Base-by-base conservation (phyloP, 2,113 vertebrate species). In the Physeter macrocephalus region DNA sequence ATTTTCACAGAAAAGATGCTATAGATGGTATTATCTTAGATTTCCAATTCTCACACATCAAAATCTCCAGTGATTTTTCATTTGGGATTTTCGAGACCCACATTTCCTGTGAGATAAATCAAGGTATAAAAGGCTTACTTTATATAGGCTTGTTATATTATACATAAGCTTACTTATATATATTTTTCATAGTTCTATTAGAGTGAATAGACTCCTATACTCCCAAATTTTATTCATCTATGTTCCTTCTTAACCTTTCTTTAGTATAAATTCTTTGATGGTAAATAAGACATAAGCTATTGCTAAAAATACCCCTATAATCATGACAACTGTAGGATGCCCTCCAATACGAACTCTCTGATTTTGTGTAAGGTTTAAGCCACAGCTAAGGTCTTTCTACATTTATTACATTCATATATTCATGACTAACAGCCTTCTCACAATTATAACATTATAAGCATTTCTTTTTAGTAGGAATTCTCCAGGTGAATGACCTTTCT, bases 1-100 rank as follows among this genome's bases (percentile, higher is more conserved):
- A 36, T n/a, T 67, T n/a, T 88, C 75, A 69, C 11, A 82, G 57
- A 72, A 64, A 92, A 66, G 34, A 87, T 62, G 20, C 3, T 12
- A 29, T 21, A 85, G 34, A 67, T 59, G 17, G 54, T 81, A 86
- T 0, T 67, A 1, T 87, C 20, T 71, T 90, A 74, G 74, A 75
- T 87, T 95, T 90, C 81, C 11, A 87, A 67, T 90, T 82, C 11
- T 89, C 21, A 88, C 88, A 93, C 10, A 78, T 85, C 57, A 92
- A 49, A 66, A 88, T 64, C 17, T 85, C 46, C 59, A 92, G 23
- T 78, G 20, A 64, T n/a, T 66, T 91, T 95, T 74, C 46, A 81
- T 39, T 90, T 92, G 34, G 6, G 34, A 85, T 78, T 78, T 90
- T 64, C 25, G 10, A 84, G 23, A 88, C 39, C 9, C 64, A 72